Evolutionary conservation across 2,888 invertebrate genomes (phyloP), one percentile per base, ranked within the genome.

Genomic region (Mythimna impura): DNA sequence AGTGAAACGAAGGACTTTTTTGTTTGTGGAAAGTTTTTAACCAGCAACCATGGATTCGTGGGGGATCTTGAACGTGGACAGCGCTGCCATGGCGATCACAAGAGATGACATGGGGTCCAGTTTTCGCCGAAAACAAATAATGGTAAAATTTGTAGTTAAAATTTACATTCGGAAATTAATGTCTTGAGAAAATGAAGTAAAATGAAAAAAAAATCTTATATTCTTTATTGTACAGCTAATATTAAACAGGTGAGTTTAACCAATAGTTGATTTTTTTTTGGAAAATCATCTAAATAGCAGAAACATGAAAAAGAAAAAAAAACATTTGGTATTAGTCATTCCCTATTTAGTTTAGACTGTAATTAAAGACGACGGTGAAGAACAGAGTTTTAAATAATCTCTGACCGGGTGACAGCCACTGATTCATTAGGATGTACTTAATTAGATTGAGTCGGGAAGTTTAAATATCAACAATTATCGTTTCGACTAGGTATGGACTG

Each of bases 61-160:
- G 98, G 97, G 97, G 78, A 97, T 97, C 86, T 93, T 98, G 89
- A 97, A 97, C 86, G 97, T 97, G 86, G 97, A 97, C 88, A 96
- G 96, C 73, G 97, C 97, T 61, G 95, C 97, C 64, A 97, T 97
- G 78, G 97, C 97, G 25, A 97, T 98, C 86, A 97, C 97, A 73
- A 97, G 98, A 84, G 98, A 98, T 94, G 98, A 97, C 85, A 87
- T 96, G 85, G 94, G 95, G 73, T 94, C 96, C 78, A 97, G 97
- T 89, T 96, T 96, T 87, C 92, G 96, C 22, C 89, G 94, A 80
- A 96, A 94, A 87, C 93, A 95, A 83, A 84, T 96, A 89, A 95
- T 94, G 90, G 86, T 87, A 81, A 75, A n/a, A n/a, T n/a, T 58
- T 71, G 43, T 43, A 17, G 9, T n/a, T 12, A 54, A 20, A 20